Percentiles rank a stretch among this genome's conserved stretches.
These are phyloP conservation scores for Callipepla squamata DNA, from an alignment of 2,113 vertebrate species.

Conservation along the genomic window DNA sequence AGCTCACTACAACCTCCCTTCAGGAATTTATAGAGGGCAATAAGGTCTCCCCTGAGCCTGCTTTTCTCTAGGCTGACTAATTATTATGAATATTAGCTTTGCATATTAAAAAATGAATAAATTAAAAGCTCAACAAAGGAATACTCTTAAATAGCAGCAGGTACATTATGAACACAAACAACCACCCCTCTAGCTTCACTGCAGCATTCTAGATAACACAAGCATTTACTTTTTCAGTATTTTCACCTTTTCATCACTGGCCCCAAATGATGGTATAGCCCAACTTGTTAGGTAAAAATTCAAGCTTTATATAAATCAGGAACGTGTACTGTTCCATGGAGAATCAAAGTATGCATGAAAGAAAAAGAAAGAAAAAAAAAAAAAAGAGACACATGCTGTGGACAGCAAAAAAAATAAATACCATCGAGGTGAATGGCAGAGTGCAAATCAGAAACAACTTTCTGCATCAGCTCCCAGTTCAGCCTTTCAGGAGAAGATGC, in stretches of 20 bases:
- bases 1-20: too few species aligned
- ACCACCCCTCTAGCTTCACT: not conserved
- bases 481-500: not conserved
- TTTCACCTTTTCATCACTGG: not conserved
- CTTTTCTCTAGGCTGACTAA: too few species aligned
- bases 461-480: not conserved
- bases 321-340: not conserved
- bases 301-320: not conserved
- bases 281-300: not conserved
- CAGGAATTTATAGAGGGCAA: too few species aligned
- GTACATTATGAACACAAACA: not conserved
- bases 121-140: not conserved
- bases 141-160: not conserved
- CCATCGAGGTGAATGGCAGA: accelerated
- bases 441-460: not conserved
- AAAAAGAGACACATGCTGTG: not conserved
- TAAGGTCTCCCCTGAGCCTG: too few species aligned
- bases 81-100: not conserved
- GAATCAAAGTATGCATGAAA: not conserved
- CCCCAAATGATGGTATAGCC: not conserved
- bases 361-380: not conserved
- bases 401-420: not conserved
- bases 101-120: not conserved
- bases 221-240: not conserved
- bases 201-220: not conserved